phyloP scores from a whole-genome alignment of 2,888 invertebrate genomes.

The Amphiduros pacificus region DNA sequence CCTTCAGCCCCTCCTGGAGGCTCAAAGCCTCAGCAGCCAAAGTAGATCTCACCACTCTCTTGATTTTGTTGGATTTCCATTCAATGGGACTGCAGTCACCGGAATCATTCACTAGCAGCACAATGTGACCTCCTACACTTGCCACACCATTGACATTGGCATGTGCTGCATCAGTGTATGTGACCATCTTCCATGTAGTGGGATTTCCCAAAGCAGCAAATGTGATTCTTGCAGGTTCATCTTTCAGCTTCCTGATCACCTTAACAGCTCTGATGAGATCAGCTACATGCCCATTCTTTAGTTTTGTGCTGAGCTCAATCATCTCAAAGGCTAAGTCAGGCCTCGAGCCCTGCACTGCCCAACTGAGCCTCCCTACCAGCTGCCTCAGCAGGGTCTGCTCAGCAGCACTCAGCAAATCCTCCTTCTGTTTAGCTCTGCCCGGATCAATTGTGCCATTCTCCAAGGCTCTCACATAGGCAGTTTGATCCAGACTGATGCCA shows the following conservation, averaged over 20 bases:
- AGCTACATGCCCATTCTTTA: slow-evolving; percentile 11
- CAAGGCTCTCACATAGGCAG: neutral
- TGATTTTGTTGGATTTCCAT: too few species aligned
- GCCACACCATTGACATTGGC: slow-evolving; percentile 28
- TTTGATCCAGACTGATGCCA: neutral
- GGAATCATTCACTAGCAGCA: slow-evolving; percentile 27
- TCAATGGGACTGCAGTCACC: too few species aligned
- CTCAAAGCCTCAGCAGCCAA: too few species aligned
- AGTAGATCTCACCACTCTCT: too few species aligned
- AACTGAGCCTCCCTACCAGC: slow-evolving; percentile 12
- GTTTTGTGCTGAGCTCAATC: slow-evolving; percentile 23
- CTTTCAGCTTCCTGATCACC: neutral
- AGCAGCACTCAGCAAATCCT: neutral
- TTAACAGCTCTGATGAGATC: slow-evolving; percentile 19
- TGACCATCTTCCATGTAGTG: slow-evolving; percentile 19
- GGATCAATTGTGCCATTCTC: neutral
- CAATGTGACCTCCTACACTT: slow-evolving; percentile 24
- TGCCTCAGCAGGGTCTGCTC: neutral
- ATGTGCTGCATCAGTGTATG: slow-evolving; percentile 28
- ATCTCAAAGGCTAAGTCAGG: slow-evolving; percentile 25
- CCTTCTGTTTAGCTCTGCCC: neutral
- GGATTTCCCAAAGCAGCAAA: slow-evolving; percentile 17
- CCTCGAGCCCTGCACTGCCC: slow-evolving; percentile 23
- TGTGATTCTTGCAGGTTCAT: neutral
- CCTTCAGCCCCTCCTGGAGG: too few species aligned